Evolutionary conservation across 2,797 vertebrate species (phyloP).

Genomic region (Sylvia borin): DNA sequence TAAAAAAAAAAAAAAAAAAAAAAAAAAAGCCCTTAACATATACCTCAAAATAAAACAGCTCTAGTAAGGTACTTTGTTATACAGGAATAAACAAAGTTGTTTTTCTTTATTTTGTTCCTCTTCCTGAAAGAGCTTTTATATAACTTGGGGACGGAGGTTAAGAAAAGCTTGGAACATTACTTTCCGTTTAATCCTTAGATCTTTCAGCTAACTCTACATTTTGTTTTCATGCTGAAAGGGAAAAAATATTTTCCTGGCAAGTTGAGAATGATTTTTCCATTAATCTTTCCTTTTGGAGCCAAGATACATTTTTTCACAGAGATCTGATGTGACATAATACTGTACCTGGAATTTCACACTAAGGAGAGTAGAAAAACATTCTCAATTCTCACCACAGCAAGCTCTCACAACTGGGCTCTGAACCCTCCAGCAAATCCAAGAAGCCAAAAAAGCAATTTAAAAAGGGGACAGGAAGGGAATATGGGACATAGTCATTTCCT

Average conservation of each 20-base stretch:
- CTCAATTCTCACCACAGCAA: not conserved
- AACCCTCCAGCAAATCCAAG: not conserved
- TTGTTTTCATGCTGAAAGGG: conserved; percentile 67
- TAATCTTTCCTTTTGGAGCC: conserved; percentile 59
- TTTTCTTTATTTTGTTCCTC: not conserved
- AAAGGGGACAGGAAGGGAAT: not conserved
- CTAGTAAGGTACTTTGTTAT: not conserved
- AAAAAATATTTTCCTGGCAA: conserved; percentile 70
- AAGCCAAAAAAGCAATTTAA: conserved; percentile 10
- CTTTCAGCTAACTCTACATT: conserved; percentile 40
- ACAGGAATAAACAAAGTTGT: not conserved
- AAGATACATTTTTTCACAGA: conserved; percentile 55
- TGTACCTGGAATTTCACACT: conserved; percentile 65
- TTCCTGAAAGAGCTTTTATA: not conserved
- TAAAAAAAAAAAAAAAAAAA: not conserved
- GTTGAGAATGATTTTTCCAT: conserved; percentile 65
- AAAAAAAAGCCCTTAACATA: rapidly evolving
- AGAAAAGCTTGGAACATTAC: not conserved
- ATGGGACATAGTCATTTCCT: not conserved
- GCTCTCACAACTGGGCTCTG: not conserved
- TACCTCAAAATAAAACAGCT: not conserved
- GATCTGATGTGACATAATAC: conserved; percentile 63
- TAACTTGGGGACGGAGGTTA: not conserved
- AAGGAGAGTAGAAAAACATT: conserved; percentile 51
- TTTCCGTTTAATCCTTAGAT: conserved; percentile 45